phyloP scores from a whole-genome alignment of 37 sponge, comb jelly and placozoan species.

The Chondrosia reniformis region DNA sequence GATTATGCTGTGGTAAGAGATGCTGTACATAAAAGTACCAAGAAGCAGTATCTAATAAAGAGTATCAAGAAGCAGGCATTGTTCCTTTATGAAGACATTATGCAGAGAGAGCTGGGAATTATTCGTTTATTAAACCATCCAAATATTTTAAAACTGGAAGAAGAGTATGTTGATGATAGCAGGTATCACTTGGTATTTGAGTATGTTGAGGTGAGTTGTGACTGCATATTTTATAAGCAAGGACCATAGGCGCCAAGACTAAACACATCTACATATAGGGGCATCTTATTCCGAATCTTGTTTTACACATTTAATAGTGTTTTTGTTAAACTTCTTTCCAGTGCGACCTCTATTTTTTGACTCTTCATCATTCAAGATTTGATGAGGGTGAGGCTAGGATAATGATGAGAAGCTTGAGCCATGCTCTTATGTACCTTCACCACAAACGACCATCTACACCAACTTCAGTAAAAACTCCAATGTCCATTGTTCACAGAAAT shows the following conservation, averaged over 20 bases:
- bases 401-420: conserved; percentile 58
- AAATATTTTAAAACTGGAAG: conserved; percentile 65
- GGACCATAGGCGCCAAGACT: too few species aligned
- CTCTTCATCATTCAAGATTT: conserved; percentile 62
- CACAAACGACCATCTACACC: too few species aligned
- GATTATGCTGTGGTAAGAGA: conserved; percentile 34
- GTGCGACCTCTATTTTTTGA: conserved; percentile 75
- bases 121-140: conserved; percentile 57
- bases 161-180: conserved; percentile 48
- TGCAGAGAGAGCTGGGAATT: conserved; percentile 52
- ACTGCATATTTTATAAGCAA: too few species aligned
- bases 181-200: conserved; percentile 55
- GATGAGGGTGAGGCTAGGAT: conserved; percentile 32
- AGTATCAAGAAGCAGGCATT: conserved; percentile 57
- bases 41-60: conserved; percentile 35
- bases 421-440: conserved; percentile 85
- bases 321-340: too few species aligned
- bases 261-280: too few species aligned
- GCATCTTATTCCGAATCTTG: too few species aligned
- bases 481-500: conserved; percentile 76
- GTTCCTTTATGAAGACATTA: conserved; percentile 55
- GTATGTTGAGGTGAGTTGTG: conserved; percentile 32
- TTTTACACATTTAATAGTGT: too few species aligned
- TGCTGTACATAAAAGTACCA: conserved; percentile 20
- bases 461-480: too few species aligned